Percentiles rank a stretch among this genome's conserved stretches.
phyloP scores from a whole-genome alignment of 2,797 vertebrate genomes.

The Scleropages formosus region DNA sequence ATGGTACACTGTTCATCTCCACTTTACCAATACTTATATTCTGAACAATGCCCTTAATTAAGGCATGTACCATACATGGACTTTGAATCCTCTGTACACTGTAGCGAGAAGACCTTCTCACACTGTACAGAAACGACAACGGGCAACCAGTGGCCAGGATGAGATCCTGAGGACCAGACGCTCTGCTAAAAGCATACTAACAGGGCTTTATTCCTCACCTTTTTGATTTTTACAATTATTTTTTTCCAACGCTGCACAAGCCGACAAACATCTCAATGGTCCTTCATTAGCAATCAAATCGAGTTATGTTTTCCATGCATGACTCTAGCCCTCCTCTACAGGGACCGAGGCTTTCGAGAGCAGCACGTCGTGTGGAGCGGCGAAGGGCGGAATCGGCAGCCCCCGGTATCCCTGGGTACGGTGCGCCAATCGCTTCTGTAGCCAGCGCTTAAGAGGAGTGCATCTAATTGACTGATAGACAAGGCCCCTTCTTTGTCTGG shows the following conservation, averaged over 20 bases:
- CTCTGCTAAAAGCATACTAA: background rate
- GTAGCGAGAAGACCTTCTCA: background rate
- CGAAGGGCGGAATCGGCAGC: slow-evolving; percentile 77
- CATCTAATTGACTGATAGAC: slow-evolving; percentile 89
- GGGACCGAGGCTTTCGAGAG: slow-evolving; percentile 72
- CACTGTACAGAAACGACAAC: background rate
- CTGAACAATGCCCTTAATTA: background rate
- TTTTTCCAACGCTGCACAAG: slow-evolving; percentile 72
- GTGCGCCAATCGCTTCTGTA: slow-evolving; percentile 75
- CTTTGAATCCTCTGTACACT: too few relatives aligned
- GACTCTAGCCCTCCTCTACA: slow-evolving; percentile 77
- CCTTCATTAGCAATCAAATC: slow-evolving; percentile 86
- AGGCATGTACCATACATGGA: background rate
- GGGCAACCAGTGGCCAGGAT: slow-evolving; percentile 17
- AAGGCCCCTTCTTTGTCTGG: slow-evolving; percentile 82
- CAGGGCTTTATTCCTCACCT: background rate
- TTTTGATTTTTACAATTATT: slow-evolving; percentile 52
- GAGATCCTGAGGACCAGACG: background rate
- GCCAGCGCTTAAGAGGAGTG: slow-evolving; percentile 75
- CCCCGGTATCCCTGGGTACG: slow-evolving; percentile 75
- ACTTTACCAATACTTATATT: too few relatives aligned
- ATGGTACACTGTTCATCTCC: too few relatives aligned
- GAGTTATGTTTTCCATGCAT: slow-evolving; percentile 85
- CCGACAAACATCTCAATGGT: slow-evolving; percentile 81
- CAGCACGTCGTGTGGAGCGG: slow-evolving; percentile 77